Evolutionary conservation across 2,888 invertebrate genomes (phyloP).

Genomic region (Branchipolynoe longqiensis): DNA sequence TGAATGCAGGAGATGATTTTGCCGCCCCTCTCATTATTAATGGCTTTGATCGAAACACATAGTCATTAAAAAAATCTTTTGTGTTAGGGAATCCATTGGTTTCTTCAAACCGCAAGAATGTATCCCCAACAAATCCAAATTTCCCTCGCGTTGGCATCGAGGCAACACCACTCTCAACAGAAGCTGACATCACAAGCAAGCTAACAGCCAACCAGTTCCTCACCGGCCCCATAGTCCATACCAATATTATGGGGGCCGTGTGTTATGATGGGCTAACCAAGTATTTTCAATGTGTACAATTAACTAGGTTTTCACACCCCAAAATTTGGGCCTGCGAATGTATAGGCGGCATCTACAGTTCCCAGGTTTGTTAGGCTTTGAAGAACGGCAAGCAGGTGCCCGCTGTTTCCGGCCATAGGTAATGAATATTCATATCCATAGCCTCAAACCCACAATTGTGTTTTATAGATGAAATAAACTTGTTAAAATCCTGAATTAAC

Average conservation of each 20-base stretch:
- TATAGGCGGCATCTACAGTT: background rate
- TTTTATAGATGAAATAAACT: no score
- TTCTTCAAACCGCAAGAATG: slow-evolving; percentile 66
- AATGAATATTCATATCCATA: slow-evolving; percentile 22
- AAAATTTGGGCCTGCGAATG: background rate
- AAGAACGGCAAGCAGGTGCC: slow-evolving; percentile 32
- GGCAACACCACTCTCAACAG: background rate
- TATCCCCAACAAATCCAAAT: slow-evolving; percentile 31
- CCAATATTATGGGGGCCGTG: no score
- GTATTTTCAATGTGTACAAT: background rate
- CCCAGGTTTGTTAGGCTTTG: background rate
- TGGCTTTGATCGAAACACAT: slow-evolving; percentile 72
- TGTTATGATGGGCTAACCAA: background rate
- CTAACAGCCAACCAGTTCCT: background rate
- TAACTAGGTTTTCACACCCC: background rate
- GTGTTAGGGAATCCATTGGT: slow-evolving; percentile 74
- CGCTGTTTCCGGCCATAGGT: slow-evolving; percentile 31
- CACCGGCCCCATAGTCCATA: background rate
- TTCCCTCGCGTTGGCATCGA: slow-evolving; percentile 60
- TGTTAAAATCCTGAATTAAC: no score
- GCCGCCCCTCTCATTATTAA: slow-evolving; percentile 77
- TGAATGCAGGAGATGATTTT: slow-evolving; percentile 73
- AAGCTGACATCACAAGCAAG: background rate
- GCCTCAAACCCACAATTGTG: slow-evolving; percentile 15
- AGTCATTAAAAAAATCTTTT: slow-evolving; percentile 73